Evolutionary conservation across 2,113 vertebrate species (phyloP).

Genomic region (Nothoprocta perdicaria): DNA sequence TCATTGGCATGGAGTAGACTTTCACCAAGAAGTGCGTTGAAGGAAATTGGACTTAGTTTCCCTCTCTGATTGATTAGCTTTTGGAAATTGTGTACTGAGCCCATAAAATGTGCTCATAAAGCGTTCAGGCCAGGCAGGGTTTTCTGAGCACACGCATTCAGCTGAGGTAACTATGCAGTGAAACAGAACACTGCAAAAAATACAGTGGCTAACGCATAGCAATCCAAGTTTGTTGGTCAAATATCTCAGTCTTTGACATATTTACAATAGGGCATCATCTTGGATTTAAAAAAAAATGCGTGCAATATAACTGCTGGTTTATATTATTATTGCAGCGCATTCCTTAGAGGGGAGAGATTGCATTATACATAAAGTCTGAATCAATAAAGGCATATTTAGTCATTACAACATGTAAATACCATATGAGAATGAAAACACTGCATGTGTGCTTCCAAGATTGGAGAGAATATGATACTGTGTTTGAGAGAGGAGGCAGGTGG

Average conservation of each 20-base stretch:
- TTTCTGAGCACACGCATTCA: constrained; percentile 29
- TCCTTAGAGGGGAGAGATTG: not conserved
- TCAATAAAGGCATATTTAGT: constrained; percentile 1
- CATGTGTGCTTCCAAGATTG: not conserved
- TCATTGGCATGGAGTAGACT: not conserved
- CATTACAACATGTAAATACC: constrained; percentile 16
- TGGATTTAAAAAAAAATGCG: not conserved
- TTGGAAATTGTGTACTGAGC: constrained; percentile 28
- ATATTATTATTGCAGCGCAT: constrained; percentile 8
- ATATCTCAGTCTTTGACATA: not conserved
- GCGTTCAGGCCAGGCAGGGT: constrained; percentile 15
- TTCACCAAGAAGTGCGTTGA: not conserved
- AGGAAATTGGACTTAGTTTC: constrained; percentile 39
- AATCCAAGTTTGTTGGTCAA: not conserved
- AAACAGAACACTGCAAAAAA: not conserved
- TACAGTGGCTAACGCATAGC: not conserved
- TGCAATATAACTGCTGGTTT: not conserved
- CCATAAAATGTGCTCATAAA: constrained; percentile 32
- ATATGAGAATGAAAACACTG: constrained; percentile 22
- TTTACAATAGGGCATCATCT: not conserved
- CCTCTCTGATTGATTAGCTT: constrained; percentile 58
- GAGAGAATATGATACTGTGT: constrained; percentile 17
- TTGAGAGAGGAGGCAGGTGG: constrained; percentile 29
- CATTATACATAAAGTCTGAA: constrained; percentile 28
- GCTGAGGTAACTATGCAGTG: not conserved